These are phyloP conservation scores for Turnix velox DNA, from an alignment of 2,113 vertebrate genomes.

Conservation along the genomic window DNA sequence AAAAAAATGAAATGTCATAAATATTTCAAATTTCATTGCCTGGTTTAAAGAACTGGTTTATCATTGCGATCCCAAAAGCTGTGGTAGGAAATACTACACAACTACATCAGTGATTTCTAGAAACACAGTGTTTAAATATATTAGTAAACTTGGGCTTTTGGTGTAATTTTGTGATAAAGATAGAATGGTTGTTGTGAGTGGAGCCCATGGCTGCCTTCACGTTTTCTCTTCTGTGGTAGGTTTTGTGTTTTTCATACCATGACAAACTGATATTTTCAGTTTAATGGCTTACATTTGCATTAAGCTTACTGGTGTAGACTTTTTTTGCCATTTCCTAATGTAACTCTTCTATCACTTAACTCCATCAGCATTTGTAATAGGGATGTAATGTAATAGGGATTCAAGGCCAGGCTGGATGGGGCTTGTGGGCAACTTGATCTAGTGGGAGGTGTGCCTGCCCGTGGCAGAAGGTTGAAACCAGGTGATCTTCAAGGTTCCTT, in stretches of 20 bases:
- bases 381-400: neutral
- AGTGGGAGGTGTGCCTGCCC: neutral
- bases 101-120: neutral
- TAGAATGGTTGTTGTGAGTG: neutral
- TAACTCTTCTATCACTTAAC: neutral
- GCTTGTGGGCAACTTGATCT: neutral
- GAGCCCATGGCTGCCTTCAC: neutral
- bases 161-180: neutral
- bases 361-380: neutral
- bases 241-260: neutral
- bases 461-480: neutral
- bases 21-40: neutral
- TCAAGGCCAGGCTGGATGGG: neutral
- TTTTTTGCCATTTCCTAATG: neutral
- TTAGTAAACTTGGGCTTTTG: neutral
- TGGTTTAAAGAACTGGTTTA: neutral
- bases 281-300: neutral
- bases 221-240: neutral
- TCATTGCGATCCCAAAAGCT: neutral
- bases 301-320: neutral
- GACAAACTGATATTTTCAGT: neutral
- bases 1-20: neutral
- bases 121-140: fast-evolving
- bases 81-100: neutral
- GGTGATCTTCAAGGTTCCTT: neutral